Evolutionary conservation across 2,113 vertebrate species (phyloP), one percentile per base, ranked within the genome.

Genomic region (Callaeas wilsoni): DNA sequence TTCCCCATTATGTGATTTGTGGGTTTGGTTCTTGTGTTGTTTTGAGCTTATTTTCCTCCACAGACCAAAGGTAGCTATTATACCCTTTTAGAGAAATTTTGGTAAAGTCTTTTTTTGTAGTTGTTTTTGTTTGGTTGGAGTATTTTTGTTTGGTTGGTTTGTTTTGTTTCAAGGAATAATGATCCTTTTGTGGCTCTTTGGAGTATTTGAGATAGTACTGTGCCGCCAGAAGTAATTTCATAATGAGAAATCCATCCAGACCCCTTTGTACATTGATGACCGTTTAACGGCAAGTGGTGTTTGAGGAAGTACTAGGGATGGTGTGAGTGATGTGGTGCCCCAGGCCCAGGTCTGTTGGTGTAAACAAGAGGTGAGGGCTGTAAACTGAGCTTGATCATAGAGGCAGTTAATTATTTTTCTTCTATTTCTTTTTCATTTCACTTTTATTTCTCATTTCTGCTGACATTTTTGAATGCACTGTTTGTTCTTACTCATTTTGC

Each of bases 291-390:
- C 35, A 56, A 19, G 11, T 5, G 13, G 20, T 41, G 29, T 39
- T 15, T 37, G 50, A 52, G 50, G 44, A 10, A 4, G 16, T 80
- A 68, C 33, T 49, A 10, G 56, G 47, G 50, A 4, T 3, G 33
- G 10, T 27, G 52, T 29, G 44, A 56, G 42, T 13, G 35, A 47
- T 1, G 4, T 15, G 5, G 13, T 37, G 55, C 41, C 57, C 13
- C 33, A 21, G 47, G 22, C n/a, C 7, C 0, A 0, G 8, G 5
- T 50, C 33, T 49, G 21, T 46, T 4, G 3, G 35, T 19, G 37
- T 47, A 42, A 78, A 70, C 37, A 52, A 50, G 65, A 85, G 33
- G 13, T 16, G 57, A 46, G 14, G 52, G 4, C 50, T 52, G 13
- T 17, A 74, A 93, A 74, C 70, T 35, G 35, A 90, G 33, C 79